Base-by-base conservation (phyloP, 2,113 vertebrate genomes). In the Oncorhynchus masou region DNA sequence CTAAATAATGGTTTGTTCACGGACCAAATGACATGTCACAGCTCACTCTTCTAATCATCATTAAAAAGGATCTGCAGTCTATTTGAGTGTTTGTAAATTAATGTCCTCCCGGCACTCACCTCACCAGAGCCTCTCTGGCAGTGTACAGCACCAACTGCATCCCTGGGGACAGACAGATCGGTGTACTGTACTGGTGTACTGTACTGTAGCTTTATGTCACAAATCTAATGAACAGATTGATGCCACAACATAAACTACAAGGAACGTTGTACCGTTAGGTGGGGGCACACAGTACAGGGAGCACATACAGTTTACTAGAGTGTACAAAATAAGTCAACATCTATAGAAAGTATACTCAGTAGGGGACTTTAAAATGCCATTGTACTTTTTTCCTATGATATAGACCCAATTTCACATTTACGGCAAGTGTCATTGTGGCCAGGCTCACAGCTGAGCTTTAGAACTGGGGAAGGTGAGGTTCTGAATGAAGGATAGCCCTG, bases 71-170 rank as follows among this genome's bases (percentile, higher is more conserved):
- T 51, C 49, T 51, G 34, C 49, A 51, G 9, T 51, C 11, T 15
- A 51, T 3, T 15, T 51, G 15, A 51, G 11, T 4, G 9, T 11
- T 51, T 13, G 49, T 51, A 51, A 51, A 11, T 15, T 3, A 51
- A 7, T 15, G 49, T 3, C 13, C 13, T 54, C 2, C 22, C 7
- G 71, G 49, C 15, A 88, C 93, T 88, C 91, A 98, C 97, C 94
- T 97, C 54, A 94, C 93, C 54, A 98, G 89, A 84, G 97, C 96
- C 74, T 97, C 96, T 75, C 89, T 95, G 82, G 97, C 94, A 0
- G 97, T 98, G 76, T 97, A 99, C 86, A 97, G 74, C 45, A 96
- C 95, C 0, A 93, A 95, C 88, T 99, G 97, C 97, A 98, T 98
- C 19, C 97, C 96, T 98, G 81, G 15, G 79, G 1, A 71, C 25